These are phyloP conservation scores for Aelia acuminata DNA, from an alignment of 2,888 invertebrate genomes.

Conservation along the genomic window DNA sequence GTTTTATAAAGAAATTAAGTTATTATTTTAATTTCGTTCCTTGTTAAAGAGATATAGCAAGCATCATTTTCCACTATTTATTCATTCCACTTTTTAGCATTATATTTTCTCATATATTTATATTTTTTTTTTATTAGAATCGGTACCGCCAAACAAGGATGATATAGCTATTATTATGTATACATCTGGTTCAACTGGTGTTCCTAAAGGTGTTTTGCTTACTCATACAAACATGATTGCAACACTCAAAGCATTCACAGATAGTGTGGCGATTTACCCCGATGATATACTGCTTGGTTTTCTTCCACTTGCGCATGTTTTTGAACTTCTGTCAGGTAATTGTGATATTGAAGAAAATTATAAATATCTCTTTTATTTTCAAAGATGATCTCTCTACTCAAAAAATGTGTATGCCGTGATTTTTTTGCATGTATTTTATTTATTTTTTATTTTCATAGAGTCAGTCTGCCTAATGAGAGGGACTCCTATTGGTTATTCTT, in stretches of 20 bases:
- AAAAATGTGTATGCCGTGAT: neutral
- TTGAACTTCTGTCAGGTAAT: slow-evolving; percentile 89
- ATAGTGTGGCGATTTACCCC: slow-evolving; percentile 75
- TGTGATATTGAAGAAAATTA: neutral
- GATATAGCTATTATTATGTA: slow-evolving; percentile 99
- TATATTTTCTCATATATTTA: neutral
- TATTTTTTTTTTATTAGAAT: slow-evolving; percentile 71
- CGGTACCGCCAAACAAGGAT: slow-evolving; percentile 76
- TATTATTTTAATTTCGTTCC: no score
- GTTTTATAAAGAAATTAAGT: no score
- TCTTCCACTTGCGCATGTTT: slow-evolving; percentile 96
- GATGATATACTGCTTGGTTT: slow-evolving; percentile 93
- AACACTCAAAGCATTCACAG: slow-evolving; percentile 85
- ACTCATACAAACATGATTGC: slow-evolving; percentile 87
- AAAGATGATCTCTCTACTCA: neutral
- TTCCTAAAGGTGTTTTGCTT: slow-evolving; percentile 90
- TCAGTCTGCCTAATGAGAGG: slow-evolving; percentile 73
- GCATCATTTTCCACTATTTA: no score
- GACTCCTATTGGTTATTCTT: slow-evolving; percentile 95
- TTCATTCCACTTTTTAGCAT: neutral
- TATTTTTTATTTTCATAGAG: slow-evolving; percentile 65
- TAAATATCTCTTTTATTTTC: neutral
- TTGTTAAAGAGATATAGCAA: no score
- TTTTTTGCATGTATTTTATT: neutral
- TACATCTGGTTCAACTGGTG: slow-evolving; percentile 97